phyloP scores from a whole-genome alignment of 2,113 vertebrate species.

The Macheiramphus alcinus region DNA sequence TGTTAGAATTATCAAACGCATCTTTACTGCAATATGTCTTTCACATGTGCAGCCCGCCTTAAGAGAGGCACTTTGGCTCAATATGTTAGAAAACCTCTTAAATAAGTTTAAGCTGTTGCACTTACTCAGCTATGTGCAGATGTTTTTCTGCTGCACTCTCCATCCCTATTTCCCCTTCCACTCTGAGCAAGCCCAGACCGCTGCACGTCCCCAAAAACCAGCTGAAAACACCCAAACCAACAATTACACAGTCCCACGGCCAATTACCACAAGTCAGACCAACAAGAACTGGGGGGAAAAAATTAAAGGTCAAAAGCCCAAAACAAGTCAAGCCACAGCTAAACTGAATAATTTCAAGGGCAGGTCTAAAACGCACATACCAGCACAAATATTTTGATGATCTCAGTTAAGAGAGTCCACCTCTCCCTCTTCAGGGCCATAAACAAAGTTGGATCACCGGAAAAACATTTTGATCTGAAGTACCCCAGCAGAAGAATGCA shows the following conservation, averaged over 20 bases:
- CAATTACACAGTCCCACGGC: neutral
- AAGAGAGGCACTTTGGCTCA: neutral
- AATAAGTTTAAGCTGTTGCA: neutral
- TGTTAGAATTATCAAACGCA: neutral
- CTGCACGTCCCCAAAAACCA: neutral
- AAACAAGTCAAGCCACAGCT: conserved; percentile 9
- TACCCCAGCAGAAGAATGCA: neutral
- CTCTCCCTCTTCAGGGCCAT: conserved; percentile 30
- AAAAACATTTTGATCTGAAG: conserved; percentile 51
- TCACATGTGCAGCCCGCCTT: neutral
- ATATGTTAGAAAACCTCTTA: neutral
- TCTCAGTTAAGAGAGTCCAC: conserved; percentile 42
- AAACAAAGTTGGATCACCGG: conserved; percentile 43
- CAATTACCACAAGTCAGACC: neutral
- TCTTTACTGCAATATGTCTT: neutral
- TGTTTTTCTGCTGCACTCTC: neutral
- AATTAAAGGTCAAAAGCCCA: neutral
- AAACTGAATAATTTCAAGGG: conserved; percentile 1
- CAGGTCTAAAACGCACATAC: neutral
- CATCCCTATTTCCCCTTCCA: neutral
- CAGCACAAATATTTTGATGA: conserved; percentile 50
- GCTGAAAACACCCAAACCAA: neutral
- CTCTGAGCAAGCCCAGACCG: neutral
- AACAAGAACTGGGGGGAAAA: neutral
- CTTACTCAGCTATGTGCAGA: neutral